These are phyloP conservation scores for Amorpha juglandis DNA, from an alignment of 2,888 invertebrate species.

Conservation along the genomic window DNA sequence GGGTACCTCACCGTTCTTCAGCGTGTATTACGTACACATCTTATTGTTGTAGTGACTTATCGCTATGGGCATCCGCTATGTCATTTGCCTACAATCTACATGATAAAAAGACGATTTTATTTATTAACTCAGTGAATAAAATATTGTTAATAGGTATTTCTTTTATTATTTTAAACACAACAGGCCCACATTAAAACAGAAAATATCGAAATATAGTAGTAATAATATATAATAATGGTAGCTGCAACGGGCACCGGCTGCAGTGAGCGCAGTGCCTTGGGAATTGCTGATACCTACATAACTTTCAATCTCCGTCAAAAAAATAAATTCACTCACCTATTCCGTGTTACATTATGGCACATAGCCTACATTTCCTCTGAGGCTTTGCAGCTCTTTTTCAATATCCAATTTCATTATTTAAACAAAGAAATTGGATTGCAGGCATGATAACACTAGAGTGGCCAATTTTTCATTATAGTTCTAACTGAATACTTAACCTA, in stretches of 20 bases:
- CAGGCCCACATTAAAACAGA: constrained; percentile 5
- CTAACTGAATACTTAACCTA: constrained; percentile 8
- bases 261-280: constrained; percentile 70
- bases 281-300: constrained; percentile 64
- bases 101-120: no score
- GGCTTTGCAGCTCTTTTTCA: constrained; percentile 57
- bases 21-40: no score
- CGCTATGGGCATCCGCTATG: no score
- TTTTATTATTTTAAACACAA: neutral
- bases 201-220: neutral
- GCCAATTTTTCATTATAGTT: constrained; percentile 47
- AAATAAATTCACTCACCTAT: constrained; percentile 55
- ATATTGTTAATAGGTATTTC: neutral
- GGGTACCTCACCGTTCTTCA: no score
- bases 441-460: constrained; percentile 51
- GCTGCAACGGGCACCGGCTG: constrained; percentile 46
- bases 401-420: constrained; percentile 73
- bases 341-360: constrained; percentile 39
- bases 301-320: constrained; percentile 69
- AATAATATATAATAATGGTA: constrained; percentile 17
- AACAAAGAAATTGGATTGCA: constrained; percentile 72
- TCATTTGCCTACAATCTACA: no score
- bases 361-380: constrained; percentile 33
- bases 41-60: no score
- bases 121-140: no score